Percentiles rank a stretch among this genome's conserved stretches.
These are phyloP conservation scores for Sebastes iracundus DNA, from an alignment of 2,797 vertebrate genomes.

Conservation along the genomic window DNA sequence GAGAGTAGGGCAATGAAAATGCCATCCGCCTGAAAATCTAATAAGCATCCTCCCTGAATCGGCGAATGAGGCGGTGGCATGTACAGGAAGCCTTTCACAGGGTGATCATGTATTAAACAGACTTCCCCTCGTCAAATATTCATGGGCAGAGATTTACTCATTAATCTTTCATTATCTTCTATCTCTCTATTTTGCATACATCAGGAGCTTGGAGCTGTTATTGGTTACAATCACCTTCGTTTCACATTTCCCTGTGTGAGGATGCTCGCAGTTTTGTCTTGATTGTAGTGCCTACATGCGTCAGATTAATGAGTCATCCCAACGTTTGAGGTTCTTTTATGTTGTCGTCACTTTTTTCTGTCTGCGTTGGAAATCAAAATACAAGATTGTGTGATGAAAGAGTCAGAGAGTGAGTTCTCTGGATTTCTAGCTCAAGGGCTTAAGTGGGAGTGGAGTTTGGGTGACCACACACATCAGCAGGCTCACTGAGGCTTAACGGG, in stretches of 20 bases:
- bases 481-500: slow-evolving; percentile 37
- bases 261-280: background rate
- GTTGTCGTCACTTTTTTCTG: slow-evolving; percentile 3
- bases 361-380: slow-evolving; percentile 1
- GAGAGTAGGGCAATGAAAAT: slow-evolving; percentile 76
- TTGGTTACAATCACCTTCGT: slow-evolving; percentile 55
- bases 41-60: slow-evolving; percentile 68
- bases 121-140: slow-evolving; percentile 83
- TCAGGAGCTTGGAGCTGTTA: slow-evolving; percentile 50
- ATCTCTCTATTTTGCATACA: slow-evolving; percentile 77
- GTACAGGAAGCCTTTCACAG: slow-evolving; percentile 75
- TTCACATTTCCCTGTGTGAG: slow-evolving; percentile 19
- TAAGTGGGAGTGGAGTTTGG: slow-evolving; percentile 27
- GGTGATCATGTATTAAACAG: slow-evolving; percentile 83
- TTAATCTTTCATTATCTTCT: slow-evolving; percentile 85
- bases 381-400: slow-evolving; percentile 20
- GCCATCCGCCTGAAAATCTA: slow-evolving; percentile 71
- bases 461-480: slow-evolving; percentile 37
- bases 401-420: slow-evolving; percentile 11
- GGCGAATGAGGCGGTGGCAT: slow-evolving; percentile 58
- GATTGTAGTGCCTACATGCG: slow-evolving; percentile 7
- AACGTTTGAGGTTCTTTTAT: slow-evolving; percentile 31
- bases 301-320: slow-evolving; percentile 24
- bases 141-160: slow-evolving; percentile 81
- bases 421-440: slow-evolving; percentile 23